These are phyloP conservation scores for Dreissena polymorpha DNA, from an alignment of 1,140 invertebrate species.

Conservation along the genomic window DNA sequence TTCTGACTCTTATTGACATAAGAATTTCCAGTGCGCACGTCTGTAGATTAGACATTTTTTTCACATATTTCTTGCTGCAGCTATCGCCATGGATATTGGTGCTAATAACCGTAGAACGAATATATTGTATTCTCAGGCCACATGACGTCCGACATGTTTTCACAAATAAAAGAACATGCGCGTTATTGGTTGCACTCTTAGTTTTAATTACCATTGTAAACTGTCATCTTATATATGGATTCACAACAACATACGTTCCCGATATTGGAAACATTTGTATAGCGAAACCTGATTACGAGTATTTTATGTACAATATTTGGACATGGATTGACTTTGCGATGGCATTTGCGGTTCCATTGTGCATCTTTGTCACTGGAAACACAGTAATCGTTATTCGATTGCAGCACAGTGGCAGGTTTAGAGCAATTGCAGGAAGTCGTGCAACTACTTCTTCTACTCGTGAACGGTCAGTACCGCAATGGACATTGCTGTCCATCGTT, in stretches of 20 bases:
- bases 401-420: not conserved
- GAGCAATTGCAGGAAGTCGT: not conserved
- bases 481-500: not conserved
- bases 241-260: not conserved
- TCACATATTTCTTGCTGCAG: not conserved
- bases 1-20: not conserved
- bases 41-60: not conserved
- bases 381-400: not conserved
- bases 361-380: not conserved
- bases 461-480: not conserved
- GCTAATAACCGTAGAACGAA: not conserved
- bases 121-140: not conserved
- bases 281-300: not conserved
- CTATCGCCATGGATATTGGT: conserved; percentile 6
- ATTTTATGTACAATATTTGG: conserved; percentile 4
- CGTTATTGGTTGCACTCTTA: not conserved
- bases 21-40: not conserved
- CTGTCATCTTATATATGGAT: not conserved
- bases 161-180: not conserved
- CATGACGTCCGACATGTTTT: not conserved
- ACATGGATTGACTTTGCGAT: conserved; percentile 10
- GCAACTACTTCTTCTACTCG: not conserved
- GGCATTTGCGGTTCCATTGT: not conserved
- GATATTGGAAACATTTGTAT: not conserved
- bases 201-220: not conserved